A percentile compares a stretch with the other conserved stretches of the same genome.
Conservation (phyloP, 1,140 invertebrate genomes). For the Paralvinella palmiformis region DNA sequence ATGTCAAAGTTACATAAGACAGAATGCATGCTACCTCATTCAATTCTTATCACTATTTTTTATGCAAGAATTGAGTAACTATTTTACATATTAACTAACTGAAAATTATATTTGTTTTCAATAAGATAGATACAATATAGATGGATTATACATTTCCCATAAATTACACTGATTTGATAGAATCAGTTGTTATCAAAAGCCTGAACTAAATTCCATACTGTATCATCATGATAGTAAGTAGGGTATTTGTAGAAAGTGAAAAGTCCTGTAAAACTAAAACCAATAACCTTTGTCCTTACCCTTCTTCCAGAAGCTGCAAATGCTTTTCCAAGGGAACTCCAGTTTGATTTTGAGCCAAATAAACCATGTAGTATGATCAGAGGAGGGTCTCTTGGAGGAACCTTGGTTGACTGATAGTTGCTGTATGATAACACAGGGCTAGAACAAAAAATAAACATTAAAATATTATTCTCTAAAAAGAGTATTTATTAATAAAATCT, state of each 20-base stretch:
- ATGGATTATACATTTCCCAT: not conserved
- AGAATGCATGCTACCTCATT: not conserved
- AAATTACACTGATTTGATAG: not conserved
- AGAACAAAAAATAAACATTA: too few species aligned
- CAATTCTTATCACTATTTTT: not conserved
- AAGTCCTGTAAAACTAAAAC: not conserved
- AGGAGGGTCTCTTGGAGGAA: conserved; percentile 50
- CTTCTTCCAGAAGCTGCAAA: too few species aligned
- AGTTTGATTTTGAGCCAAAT: conserved; percentile 79
- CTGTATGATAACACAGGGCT: conserved; percentile 1
- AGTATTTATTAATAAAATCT: too few species aligned
- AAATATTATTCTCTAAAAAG: too few species aligned
- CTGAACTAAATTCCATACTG: not conserved
- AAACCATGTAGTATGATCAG: conserved; percentile 79
- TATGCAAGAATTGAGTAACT: conserved; percentile 6
- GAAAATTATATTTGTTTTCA: too few species aligned
- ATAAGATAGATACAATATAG: too few species aligned
- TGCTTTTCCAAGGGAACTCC: conserved; percentile 70
- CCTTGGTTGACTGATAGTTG: not conserved
- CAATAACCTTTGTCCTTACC: conserved; percentile 44
- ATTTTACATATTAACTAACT: not conserved
- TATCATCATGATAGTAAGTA: not conserved
- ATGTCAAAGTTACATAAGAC: conserved; percentile 2
- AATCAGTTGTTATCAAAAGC: not conserved
- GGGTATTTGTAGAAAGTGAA: not conserved